These are phyloP conservation scores for Setophaga petechia DNA, from an alignment of 2,113 vertebrate genomes.

Conservation along the genomic window DNA sequence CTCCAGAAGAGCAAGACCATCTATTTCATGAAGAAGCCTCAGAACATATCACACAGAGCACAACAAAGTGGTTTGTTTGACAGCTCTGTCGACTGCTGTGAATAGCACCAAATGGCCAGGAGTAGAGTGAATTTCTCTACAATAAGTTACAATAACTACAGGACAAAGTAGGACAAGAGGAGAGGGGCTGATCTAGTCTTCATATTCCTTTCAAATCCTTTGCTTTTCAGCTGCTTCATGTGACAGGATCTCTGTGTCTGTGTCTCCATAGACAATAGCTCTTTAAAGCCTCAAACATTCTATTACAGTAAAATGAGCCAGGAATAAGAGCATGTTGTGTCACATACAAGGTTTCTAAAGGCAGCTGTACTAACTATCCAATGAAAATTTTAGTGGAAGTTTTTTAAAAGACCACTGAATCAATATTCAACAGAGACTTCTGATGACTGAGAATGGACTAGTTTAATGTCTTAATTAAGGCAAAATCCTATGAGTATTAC, in stretches of 20 bases:
- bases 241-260: neutral
- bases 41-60: neutral
- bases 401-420: neutral
- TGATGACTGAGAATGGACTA: neutral
- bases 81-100: neutral
- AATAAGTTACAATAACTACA: neutral
- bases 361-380: neutral
- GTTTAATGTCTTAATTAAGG: conserved; percentile 6
- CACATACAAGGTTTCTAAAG: neutral
- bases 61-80: neutral
- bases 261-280: neutral
- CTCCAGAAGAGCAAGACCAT: neutral
- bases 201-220: neutral
- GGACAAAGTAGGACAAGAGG: neutral
- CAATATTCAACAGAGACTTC: neutral
- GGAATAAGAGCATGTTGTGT: neutral
- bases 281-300: neutral
- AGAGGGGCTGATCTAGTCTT: neutral
- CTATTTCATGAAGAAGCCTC: neutral
- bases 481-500: neutral
- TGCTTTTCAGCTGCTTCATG: neutral
- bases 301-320: neutral
- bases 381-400: neutral
- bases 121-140: neutral
- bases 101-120: neutral